A percentile compares a stretch with the other conserved stretches of the same genome.
These are phyloP conservation scores for Sarcophaga peregrina DNA, from an alignment of 1,140 invertebrate genomes.

Conservation along the genomic window DNA sequence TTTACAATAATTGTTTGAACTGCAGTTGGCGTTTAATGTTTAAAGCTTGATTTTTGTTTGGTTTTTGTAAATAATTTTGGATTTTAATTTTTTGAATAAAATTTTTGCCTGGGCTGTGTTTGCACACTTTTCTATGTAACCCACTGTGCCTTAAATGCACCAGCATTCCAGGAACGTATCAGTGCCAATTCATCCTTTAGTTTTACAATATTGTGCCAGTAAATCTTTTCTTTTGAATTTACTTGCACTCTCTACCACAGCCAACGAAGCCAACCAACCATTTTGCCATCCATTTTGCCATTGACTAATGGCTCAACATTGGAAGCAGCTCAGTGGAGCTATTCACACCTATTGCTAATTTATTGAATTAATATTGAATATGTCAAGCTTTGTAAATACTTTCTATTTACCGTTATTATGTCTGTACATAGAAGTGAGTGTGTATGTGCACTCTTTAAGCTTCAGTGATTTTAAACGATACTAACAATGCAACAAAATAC, in stretches of 20 bases:
- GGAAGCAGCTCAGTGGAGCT: not conserved
- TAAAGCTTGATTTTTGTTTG: no score
- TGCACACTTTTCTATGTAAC: not conserved
- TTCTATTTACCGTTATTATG: not conserved
- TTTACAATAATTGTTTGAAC: no score
- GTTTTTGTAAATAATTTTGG: not conserved
- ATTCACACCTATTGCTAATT: constrained; percentile 36
- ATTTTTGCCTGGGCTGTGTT: not conserved
- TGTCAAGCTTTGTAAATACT: not conserved
- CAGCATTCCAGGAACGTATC: constrained; percentile 8
- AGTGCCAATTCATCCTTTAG: not conserved
- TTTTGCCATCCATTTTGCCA: not conserved
- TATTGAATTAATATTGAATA: constrained; percentile 31
- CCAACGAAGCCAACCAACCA: not conserved
- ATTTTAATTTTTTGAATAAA: no score
- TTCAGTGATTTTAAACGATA: not conserved
- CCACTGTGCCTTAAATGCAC: not conserved
- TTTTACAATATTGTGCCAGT: no score
- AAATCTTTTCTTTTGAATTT: not conserved
- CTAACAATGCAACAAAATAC: no score
- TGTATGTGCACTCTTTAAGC: not conserved
- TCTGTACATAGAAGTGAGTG: not conserved
- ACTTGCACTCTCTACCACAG: not conserved
- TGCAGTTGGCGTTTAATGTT: no score
- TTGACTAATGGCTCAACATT: not conserved